These are phyloP conservation scores for Hemicordylus capensis DNA, from an alignment of 2,113 vertebrate genomes.

Conservation along the genomic window DNA sequence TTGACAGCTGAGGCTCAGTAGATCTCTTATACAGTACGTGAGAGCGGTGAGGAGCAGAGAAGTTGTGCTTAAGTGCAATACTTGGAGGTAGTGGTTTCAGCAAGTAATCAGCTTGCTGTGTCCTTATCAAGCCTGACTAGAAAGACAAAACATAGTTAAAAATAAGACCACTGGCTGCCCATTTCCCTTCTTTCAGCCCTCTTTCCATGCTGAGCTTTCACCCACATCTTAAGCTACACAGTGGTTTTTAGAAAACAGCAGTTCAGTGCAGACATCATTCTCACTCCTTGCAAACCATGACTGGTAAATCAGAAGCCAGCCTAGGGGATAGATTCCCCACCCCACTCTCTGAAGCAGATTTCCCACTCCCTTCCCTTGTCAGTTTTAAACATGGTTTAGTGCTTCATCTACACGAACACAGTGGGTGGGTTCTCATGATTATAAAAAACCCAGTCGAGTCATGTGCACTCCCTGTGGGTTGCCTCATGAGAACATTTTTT, in stretches of 20 bases:
- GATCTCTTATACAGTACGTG: constrained; percentile 87
- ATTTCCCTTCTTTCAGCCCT: background rate
- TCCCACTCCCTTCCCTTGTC: background rate
- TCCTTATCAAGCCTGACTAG: constrained; percentile 90
- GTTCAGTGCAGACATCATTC: background rate
- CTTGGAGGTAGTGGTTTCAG: constrained; percentile 80
- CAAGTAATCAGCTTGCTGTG: constrained; percentile 84
- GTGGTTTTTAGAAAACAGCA: background rate
- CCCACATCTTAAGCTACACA: background rate
- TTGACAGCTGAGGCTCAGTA: constrained; percentile 3
- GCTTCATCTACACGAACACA: background rate
- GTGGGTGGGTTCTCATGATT: no score
- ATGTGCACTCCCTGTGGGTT: no score
- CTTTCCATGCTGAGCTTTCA: background rate
- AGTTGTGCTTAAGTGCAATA: constrained; percentile 67
- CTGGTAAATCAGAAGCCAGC: background rate
- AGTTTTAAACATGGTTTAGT: background rate
- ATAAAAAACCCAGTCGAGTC: no score
- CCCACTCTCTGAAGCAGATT: background rate
- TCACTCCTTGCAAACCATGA: background rate
- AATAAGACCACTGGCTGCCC: background rate
- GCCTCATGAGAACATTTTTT: no score
- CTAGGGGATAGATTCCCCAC: background rate
- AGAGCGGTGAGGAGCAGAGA: constrained; percentile 71
- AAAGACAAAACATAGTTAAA: constrained; percentile 58